phyloP scores from a whole-genome alignment of 2,888 invertebrate genomes.

The Odontocerum albicorne region DNA sequence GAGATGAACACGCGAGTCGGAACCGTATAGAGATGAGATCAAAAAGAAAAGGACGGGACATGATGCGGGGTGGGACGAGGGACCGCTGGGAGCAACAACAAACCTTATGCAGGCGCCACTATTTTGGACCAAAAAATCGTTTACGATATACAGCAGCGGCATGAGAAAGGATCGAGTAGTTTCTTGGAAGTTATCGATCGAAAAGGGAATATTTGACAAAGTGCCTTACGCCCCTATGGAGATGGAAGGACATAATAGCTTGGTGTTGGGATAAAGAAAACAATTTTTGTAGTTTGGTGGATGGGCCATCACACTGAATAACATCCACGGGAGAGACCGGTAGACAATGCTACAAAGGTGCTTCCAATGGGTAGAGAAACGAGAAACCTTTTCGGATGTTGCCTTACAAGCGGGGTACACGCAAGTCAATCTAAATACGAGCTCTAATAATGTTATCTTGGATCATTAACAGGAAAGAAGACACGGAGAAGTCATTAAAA shows the following conservation, averaged over 20 bases:
- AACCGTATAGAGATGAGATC: slow-evolving; percentile 23
- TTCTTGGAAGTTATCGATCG: no score
- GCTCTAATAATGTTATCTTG: no score
- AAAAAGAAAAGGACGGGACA: slow-evolving; percentile 4
- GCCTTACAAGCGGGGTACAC: no score
- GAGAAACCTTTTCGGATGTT: no score
- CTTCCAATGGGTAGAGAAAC: no score
- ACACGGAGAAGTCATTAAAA: no score
- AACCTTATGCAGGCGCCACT: neutral
- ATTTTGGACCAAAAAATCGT: neutral
- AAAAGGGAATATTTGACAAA: no score
- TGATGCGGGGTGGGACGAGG: neutral
- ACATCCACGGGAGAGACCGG: slow-evolving; percentile 9
- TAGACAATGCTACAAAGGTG: no score
- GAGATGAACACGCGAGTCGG: slow-evolving; percentile 27
- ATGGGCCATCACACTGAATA: slow-evolving; percentile 11
- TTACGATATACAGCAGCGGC: neutral
- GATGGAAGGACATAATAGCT: neutral
- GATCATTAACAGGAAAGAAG: no score
- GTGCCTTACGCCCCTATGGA: no score
- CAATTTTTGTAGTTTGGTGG: slow-evolving; percentile 2
- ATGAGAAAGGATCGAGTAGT: no score
- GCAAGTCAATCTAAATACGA: no score
- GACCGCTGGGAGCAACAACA: slow-evolving; percentile 19
- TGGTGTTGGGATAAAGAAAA: slow-evolving; percentile 5